Evolutionary conservation across 2,888 invertebrate species (phyloP).

Genomic region (Agrochola lychnidis): DNA sequence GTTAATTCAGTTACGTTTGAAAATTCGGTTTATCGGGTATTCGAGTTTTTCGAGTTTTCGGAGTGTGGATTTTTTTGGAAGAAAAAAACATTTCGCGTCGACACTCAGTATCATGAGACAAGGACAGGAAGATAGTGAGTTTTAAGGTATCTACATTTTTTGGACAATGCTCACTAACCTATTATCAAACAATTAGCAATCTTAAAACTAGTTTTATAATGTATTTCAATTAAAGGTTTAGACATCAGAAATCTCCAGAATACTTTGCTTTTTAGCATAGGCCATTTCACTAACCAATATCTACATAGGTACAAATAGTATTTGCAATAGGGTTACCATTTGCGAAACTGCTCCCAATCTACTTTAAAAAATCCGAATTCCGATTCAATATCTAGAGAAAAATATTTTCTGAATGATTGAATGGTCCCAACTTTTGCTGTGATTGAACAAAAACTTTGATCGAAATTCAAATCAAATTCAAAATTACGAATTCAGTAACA

Average conservation of each 20-base stretch:
- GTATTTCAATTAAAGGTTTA: neutral
- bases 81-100: neutral
- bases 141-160: neutral
- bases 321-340: neutral
- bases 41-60: neutral
- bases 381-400: neutral
- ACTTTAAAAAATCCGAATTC: neutral
- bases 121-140: neutral
- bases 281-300: neutral
- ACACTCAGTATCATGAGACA: neutral
- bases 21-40: neutral
- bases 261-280: neutral
- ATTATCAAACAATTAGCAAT: too few relatives aligned
- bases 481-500: conserved; percentile 11
- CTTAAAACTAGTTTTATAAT: neutral
- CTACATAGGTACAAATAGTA: neutral
- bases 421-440: neutral
- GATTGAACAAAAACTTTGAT: conserved; percentile 21
- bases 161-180: neutral
- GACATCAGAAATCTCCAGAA: neutral
- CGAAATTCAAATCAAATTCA: conserved; percentile 33
- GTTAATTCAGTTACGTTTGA: conserved; percentile 36
- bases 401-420: conserved; percentile 24
- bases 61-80: too few relatives aligned
- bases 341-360: neutral